These are phyloP conservation scores for Trochalopteron elliotii DNA, from an alignment of 2,113 vertebrate genomes.

Conservation along the genomic window DNA sequence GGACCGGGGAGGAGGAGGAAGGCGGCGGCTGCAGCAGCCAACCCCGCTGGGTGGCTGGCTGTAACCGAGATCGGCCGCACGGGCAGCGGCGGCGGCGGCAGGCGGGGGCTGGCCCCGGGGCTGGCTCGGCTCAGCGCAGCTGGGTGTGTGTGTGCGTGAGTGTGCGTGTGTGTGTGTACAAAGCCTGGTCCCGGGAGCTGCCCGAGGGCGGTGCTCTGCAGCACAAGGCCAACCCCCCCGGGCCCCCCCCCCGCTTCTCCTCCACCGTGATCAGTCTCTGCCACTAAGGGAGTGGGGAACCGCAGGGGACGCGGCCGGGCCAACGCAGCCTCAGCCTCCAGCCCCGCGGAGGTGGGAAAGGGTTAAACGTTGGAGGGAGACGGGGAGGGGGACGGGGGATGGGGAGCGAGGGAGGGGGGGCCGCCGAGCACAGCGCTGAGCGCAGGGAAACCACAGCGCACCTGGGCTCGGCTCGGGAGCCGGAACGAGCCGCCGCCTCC, in stretches of 20 bases:
- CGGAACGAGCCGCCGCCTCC: slow-evolving; percentile 14
- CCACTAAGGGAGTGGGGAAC: not conserved
- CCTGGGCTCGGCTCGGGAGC: slow-evolving; percentile 32
- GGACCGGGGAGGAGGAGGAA: not conserved
- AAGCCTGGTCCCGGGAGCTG: slow-evolving; percentile 32
- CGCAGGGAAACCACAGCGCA: slow-evolving; percentile 43
- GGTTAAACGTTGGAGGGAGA: not conserved
- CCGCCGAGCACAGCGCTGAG: slow-evolving; percentile 13
- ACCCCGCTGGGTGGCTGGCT: not conserved
- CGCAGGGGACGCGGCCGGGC: not conserved
- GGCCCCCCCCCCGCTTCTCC: not conserved
- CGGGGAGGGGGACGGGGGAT: not conserved
- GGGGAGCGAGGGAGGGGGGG: slow-evolving; percentile 6
- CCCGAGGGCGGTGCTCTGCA: slow-evolving; percentile 17
- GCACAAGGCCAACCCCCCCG: not conserved
- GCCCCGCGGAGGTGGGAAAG: not conserved
- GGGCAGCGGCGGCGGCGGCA: not conserved
- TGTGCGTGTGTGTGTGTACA: not conserved
- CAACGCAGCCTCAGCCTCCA: not conserved
- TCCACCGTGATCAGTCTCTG: not conserved
- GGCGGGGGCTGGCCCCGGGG: not conserved
- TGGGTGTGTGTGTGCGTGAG: not conserved
- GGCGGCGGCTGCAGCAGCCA: slow-evolving; percentile 1
- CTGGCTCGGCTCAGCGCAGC: not conserved
- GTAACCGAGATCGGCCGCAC: not conserved